Percentiles rank a stretch among this genome's conserved stretches.
Evolutionary conservation across 2,888 invertebrate genomes (phyloP).

Genomic region (Petrolisthes cinctipes): DNA sequence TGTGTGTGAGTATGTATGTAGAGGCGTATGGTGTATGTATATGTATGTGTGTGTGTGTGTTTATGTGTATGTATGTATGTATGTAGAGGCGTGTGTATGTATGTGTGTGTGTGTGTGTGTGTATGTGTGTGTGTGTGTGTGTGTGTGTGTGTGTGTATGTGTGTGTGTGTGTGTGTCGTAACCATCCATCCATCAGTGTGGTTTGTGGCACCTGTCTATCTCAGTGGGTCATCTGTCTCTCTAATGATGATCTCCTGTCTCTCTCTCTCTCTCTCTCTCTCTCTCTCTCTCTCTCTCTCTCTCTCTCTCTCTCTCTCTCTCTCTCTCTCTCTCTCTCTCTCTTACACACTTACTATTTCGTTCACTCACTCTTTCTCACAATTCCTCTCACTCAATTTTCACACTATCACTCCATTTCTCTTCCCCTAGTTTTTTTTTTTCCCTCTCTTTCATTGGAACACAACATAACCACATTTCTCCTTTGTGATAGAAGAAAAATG

Average conservation of each 20-base stretch:
- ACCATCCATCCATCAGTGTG: neutral
- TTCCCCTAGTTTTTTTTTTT: neutral
- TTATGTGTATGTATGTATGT: too few species aligned
- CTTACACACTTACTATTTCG: neutral
- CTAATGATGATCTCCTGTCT: neutral
- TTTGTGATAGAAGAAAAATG: neutral
- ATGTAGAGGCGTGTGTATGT: too few species aligned
- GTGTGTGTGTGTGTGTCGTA: neutral
- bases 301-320: conserved; percentile 11
- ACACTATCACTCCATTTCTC: conserved; percentile 7
- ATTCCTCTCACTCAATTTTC: neutral
- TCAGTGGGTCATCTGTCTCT: neutral
- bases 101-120: too few species aligned
- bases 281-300: conserved; percentile 32
- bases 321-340: neutral
- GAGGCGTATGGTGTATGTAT: too few species aligned
- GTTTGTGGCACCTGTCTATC: neutral
- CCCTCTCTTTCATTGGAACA: neutral
- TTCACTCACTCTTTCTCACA: conserved; percentile 8
- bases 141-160: too few species aligned
- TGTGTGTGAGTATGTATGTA: too few species aligned
- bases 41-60: too few species aligned
- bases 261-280: conserved; percentile 20
- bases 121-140: too few species aligned
- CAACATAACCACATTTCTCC: neutral